A percentile compares a stretch with the other conserved stretches of the same genome.
phyloP scores from a whole-genome alignment of 2,888 invertebrate species.

The Campoplex capitator region DNA sequence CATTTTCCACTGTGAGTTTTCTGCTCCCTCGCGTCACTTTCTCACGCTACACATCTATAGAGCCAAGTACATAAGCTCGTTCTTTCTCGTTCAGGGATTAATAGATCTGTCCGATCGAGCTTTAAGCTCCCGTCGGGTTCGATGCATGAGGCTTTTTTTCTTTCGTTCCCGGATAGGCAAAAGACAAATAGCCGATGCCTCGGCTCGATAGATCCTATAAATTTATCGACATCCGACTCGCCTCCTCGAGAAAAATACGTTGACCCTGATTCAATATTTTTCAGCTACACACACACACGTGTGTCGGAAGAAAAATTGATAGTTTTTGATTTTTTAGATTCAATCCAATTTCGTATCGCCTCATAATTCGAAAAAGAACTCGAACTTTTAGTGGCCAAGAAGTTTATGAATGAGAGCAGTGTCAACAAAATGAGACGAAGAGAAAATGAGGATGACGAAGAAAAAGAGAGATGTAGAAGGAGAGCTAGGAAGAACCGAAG shows the following conservation, averaged over 20 bases:
- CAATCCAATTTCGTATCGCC: background rate
- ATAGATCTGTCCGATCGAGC: slow-evolving; percentile 57
- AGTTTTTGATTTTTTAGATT: background rate
- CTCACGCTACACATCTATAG: slow-evolving; percentile 21
- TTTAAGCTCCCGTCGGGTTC: slow-evolving; percentile 39
- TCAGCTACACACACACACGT: background rate
- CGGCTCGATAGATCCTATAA: slow-evolving; percentile 58
- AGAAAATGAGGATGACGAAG: background rate
- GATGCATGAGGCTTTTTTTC: slow-evolving; percentile 31
- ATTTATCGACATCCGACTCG: slow-evolving; percentile 41
- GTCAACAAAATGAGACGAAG: background rate
- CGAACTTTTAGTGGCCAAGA: background rate
- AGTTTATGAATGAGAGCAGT: background rate
- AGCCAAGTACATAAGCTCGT: slow-evolving; percentile 34
- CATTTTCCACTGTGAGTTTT: slow-evolving; percentile 40
- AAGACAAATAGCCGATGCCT: slow-evolving; percentile 55
- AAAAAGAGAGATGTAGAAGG: background rate
- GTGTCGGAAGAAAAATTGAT: background rate
- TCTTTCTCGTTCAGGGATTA: slow-evolving; percentile 59
- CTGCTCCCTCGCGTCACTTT: slow-evolving; percentile 26
- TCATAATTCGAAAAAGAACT: background rate
- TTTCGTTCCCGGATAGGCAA: slow-evolving; percentile 18
- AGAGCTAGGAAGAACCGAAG: no score
- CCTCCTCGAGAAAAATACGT: slow-evolving; percentile 29
- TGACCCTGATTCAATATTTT: slow-evolving; percentile 18